phyloP scores from a whole-genome alignment of 2,888 invertebrate species.

The Cosmia trapezina region DNA sequence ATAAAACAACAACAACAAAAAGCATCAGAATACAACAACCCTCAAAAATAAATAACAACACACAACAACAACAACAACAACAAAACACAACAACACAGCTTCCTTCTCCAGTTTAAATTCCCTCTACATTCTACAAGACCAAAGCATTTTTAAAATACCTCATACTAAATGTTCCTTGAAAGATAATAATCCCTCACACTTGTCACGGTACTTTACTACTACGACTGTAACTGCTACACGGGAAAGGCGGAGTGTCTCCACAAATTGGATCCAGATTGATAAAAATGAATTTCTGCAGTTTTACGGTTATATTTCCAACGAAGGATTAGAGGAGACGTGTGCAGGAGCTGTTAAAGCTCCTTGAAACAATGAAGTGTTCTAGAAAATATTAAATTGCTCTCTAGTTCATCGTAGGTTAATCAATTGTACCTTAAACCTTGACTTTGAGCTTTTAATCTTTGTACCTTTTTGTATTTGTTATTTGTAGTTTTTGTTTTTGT shows the following conservation, averaged over 20 bases:
- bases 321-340: slow-evolving; percentile 14
- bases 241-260: slow-evolving; percentile 22
- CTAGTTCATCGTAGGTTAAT: background rate
- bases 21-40: no score
- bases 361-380: background rate
- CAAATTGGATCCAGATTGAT: slow-evolving; percentile 46
- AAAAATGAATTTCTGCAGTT: slow-evolving; percentile 31
- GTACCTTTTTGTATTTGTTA: no score
- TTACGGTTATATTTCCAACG: background rate
- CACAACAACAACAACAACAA: no score
- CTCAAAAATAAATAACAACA: no score
- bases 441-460: no score
- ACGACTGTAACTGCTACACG: slow-evolving; percentile 7
- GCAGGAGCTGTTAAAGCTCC: background rate
- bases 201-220: slow-evolving; percentile 15
- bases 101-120: background rate
- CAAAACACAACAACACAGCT: no score
- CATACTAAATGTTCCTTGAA: slow-evolving; percentile 13
- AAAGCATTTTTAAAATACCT: background rate
- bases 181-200: slow-evolving; percentile 23
- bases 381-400: background rate
- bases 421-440: no score
- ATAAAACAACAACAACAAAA: no score
- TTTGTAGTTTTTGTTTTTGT: no score
- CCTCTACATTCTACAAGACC: background rate